These are phyloP conservation scores for Itoplectis maculator DNA, from an alignment of 2,888 invertebrate species.

Conservation along the genomic window DNA sequence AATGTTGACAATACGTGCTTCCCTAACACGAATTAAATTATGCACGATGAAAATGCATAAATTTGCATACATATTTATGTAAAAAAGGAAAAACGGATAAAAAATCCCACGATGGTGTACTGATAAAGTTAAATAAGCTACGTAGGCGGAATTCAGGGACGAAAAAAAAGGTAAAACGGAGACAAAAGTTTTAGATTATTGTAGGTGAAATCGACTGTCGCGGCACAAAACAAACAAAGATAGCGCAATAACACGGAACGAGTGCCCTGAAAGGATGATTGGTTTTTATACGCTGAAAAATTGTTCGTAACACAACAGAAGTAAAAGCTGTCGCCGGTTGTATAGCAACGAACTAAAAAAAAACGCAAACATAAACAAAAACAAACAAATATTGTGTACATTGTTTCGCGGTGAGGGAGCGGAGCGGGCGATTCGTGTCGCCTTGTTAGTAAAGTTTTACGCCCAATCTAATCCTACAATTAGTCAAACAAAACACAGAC, in stretches of 20 bases:
- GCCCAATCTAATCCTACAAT: slow-evolving; percentile 55
- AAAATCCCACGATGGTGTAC: slow-evolving; percentile 55
- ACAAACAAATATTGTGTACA: slow-evolving; percentile 47
- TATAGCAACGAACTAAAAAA: slow-evolving; percentile 56
- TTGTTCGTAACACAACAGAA: slow-evolving; percentile 58
- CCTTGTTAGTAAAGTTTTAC: slow-evolving; percentile 62
- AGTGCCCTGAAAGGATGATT: slow-evolving; percentile 57
- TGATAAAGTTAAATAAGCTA: slow-evolving; percentile 60
- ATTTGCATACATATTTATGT: slow-evolving; percentile 64
- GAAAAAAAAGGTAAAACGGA: slow-evolving; percentile 32
- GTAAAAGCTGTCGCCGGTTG: slow-evolving; percentile 53
- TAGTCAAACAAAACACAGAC: slow-evolving; percentile 62
- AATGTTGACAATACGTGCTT: slow-evolving; percentile 78
- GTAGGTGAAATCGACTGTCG: slow-evolving; percentile 58
- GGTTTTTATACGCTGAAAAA: slow-evolving; percentile 53
- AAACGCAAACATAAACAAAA: slow-evolving; percentile 22
- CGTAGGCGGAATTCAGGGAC: slow-evolving; percentile 56
- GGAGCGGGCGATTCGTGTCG: slow-evolving; percentile 46
- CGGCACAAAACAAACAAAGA: slow-evolving; percentile 60
- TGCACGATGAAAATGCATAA: slow-evolving; percentile 65
- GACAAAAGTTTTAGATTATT: slow-evolving; percentile 51
- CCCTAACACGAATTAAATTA: slow-evolving; percentile 74
- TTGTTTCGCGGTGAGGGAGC: slow-evolving; percentile 48
- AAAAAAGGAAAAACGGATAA: slow-evolving; percentile 32
- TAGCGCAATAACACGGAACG: slow-evolving; percentile 58